Base-by-base conservation (phyloP, 2,888 invertebrate genomes). In the Rhabditoides inermis region DNA sequence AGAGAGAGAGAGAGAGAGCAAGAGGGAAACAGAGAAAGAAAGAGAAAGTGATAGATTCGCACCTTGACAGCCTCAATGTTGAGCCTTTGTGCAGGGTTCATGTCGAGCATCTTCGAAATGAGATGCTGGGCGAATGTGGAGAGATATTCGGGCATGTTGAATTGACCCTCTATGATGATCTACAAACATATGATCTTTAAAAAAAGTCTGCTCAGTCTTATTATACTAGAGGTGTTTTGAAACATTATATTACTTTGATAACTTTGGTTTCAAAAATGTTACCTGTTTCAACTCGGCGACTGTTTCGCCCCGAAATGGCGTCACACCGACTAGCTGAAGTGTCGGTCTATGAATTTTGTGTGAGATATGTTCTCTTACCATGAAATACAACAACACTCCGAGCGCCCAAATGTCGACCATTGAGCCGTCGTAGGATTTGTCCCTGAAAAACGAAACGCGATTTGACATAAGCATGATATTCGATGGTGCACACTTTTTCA, bases 221-320 rank as follows among this genome's bases (percentile, higher is more conserved):
- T n/a, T n/a, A n/a, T n/a, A n/a, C n/a, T n/a, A n/a, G n/a, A n/a
- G n/a, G n/a, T n/a, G n/a, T n/a, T n/a, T n/a, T n/a, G n/a, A n/a
- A n/a, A n/a, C n/a, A n/a, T n/a, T n/a, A n/a, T n/a, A n/a, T n/a
- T n/a, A n/a, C n/a, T n/a, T n/a, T n/a, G n/a, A n/a, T n/a, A n/a
- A n/a, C n/a, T n/a, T n/a, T n/a, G n/a, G n/a, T n/a, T n/a, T n/a
- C n/a, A n/a, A n/a, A n/a, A n/a, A n/a, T n/a, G 25, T n/a, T 22
- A 61, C 59, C 49, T 37, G 45, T 47, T 75, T 74, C 45, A 87
- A 79, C 46, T 84, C 84, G 4, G 84, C 82, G 45, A 87, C 85
- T n/a, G 85, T 85, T 59, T 84, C 84, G 1, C 85, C 86, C 36
- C 84, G 81, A 75, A 87, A 87, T n/a, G 87, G 87, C 83, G 87